phyloP scores from a whole-genome alignment of 2,888 invertebrate genomes.

The Chloroclysta siterata region DNA sequence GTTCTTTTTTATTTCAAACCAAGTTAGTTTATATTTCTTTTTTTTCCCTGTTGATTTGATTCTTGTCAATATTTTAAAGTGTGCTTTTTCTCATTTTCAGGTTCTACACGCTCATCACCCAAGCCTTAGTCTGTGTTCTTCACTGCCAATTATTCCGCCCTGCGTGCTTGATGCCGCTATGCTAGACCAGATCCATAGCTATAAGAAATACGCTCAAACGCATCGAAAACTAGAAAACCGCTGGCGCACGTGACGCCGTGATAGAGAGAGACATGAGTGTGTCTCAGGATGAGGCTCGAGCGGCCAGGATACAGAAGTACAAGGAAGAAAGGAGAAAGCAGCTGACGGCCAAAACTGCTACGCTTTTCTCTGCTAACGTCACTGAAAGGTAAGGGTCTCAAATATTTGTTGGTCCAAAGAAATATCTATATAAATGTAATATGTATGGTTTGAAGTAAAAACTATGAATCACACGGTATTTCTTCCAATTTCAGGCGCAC shows the following conservation, averaged over 20 bases:
- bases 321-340: constrained; percentile 90
- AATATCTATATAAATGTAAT: too few species aligned
- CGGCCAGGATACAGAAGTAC: constrained; percentile 88
- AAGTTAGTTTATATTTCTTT: not conserved
- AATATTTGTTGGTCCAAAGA: not conserved
- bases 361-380: constrained; percentile 88
- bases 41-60: not conserved
- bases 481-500: constrained; percentile 69
- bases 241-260: constrained; percentile 69
- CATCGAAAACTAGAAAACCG: constrained; percentile 54
- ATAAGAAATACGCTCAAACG: constrained; percentile 58
- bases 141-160: constrained; percentile 82
- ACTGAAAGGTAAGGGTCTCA: constrained; percentile 68
- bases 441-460: not conserved
- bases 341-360: constrained; percentile 85
- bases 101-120: constrained; percentile 54
- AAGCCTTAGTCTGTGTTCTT: constrained; percentile 70
- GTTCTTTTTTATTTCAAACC: too few species aligned
- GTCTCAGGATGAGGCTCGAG: constrained; percentile 79
- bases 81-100: constrained; percentile 61
- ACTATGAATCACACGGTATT: constrained; percentile 16
- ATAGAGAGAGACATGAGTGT: constrained; percentile 67
- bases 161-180: constrained; percentile 77
- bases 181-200: constrained; percentile 69
- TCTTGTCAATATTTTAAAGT: constrained; percentile 24